These are phyloP conservation scores for Glaucomys volans DNA, from an alignment of 2,113 vertebrate genomes.

Conservation along the genomic window DNA sequence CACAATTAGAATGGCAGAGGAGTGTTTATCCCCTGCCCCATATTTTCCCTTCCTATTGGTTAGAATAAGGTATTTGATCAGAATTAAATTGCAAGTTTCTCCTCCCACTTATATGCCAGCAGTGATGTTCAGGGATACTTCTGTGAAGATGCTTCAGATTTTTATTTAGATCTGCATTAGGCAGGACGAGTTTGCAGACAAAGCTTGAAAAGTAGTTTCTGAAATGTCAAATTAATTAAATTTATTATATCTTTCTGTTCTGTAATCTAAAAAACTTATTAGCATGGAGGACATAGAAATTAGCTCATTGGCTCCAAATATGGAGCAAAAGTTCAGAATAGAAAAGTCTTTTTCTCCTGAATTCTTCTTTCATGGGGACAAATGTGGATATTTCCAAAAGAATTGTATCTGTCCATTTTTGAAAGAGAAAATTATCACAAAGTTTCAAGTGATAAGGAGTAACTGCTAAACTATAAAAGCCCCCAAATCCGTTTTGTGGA, in stretches of 20 bases:
- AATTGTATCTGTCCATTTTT: background rate
- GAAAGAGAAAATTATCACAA: background rate
- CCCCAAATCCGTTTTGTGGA: background rate
- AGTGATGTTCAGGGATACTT: background rate
- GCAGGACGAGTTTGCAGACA: background rate
- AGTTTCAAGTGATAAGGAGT: background rate
- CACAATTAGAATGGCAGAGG: background rate
- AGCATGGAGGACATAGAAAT: background rate
- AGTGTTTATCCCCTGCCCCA: background rate
- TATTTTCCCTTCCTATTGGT: background rate
- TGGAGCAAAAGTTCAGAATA: background rate
- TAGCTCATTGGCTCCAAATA: background rate
- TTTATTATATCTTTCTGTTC: background rate
- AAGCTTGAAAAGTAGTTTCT: background rate
- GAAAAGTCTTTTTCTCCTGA: background rate
- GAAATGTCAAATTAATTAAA: background rate
- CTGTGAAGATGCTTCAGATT: background rate
- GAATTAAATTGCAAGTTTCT: background rate
- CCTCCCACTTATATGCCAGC: background rate
- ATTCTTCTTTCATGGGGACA: background rate
- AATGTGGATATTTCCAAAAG: background rate
- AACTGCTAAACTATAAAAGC: background rate
- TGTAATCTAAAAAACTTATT: background rate
- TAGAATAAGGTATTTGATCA: background rate
- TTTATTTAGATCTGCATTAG: background rate